These are phyloP conservation scores for Platerodrilus igneus DNA, from an alignment of 2,888 invertebrate genomes.

Conservation along the genomic window DNA sequence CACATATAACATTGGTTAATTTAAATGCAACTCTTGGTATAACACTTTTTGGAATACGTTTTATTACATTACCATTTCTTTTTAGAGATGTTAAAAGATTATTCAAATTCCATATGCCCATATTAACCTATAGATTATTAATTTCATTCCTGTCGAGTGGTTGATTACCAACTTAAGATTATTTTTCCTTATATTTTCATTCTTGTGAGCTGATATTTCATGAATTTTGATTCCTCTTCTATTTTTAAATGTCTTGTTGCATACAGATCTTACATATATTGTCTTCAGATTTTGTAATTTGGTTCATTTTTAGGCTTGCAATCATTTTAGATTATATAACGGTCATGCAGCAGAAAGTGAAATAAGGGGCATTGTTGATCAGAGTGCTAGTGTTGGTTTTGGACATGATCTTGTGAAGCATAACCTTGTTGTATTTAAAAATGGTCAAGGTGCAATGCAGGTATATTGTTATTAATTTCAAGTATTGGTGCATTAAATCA, in stretches of 20 bases:
- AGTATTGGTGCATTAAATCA: not conserved
- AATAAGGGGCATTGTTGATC: conserved; percentile 70
- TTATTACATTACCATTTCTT: no score
- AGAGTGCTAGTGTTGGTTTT: conserved; percentile 68
- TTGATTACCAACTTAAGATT: no score
- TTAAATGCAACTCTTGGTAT: no score
- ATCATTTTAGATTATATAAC: conserved; percentile 82
- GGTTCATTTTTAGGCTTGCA: conserved; percentile 62
- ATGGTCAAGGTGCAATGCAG: conserved; percentile 91
- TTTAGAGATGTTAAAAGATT: no score
- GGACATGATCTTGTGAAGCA: conserved; percentile 91
- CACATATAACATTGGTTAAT: no score
- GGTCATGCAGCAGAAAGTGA: conserved; percentile 93
- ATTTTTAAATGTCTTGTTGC: not conserved
- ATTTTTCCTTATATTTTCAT: no score
- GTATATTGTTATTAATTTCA: conserved; percentile 42
- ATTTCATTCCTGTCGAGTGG: no score
- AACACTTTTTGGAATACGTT: no score
- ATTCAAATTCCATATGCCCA: no score
- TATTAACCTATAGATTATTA: no score
- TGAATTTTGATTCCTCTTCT: no score
- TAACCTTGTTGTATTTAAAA: conserved; percentile 90
- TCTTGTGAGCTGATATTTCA: no score
- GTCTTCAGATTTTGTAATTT: not conserved
- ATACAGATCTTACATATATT: conserved; percentile 1